Evolutionary conservation across 2,888 invertebrate genomes (phyloP).

Genomic region (Philaethria dido): DNA sequence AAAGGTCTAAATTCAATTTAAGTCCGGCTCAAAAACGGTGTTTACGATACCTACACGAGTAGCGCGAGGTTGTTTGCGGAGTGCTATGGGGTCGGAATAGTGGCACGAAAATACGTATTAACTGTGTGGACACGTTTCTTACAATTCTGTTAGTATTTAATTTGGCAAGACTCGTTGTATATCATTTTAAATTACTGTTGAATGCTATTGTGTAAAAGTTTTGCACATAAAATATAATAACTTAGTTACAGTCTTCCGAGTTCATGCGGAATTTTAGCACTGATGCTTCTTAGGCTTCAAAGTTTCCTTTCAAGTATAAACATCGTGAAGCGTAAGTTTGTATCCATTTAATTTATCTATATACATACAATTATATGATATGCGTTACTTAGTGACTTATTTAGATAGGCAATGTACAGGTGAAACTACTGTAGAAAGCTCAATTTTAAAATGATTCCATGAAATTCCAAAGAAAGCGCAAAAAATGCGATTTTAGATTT

Average conservation of each 20-base stretch:
- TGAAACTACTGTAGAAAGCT: no score
- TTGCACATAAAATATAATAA: slow-evolving; percentile 1
- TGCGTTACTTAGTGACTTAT: no score
- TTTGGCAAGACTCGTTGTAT: background rate
- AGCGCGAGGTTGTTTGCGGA: slow-evolving; percentile 33
- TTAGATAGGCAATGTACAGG: no score
- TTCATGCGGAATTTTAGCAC: background rate
- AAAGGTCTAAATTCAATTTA: slow-evolving; percentile 41
- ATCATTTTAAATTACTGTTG: slow-evolving; percentile 10
- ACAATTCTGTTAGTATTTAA: background rate
- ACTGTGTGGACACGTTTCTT: slow-evolving; percentile 1
- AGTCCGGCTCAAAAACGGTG: slow-evolving; percentile 33
- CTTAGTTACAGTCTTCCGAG: background rate
- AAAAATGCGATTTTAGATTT: no score
- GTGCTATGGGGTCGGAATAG: slow-evolving; percentile 32
- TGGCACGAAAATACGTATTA: slow-evolving; percentile 28
- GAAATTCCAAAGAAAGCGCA: no score
- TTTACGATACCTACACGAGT: slow-evolving; percentile 34
- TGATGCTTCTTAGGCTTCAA: slow-evolving; percentile 8
- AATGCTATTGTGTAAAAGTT: slow-evolving; percentile 11
- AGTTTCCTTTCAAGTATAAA: slow-evolving; percentile 1
- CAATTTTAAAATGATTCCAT: no score
- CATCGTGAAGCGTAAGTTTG: background rate
- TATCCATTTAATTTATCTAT: no score
- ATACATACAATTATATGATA: no score